Base-by-base conservation (phyloP, 1,140 invertebrate genomes). In the Ectropis grisescens region DNA sequence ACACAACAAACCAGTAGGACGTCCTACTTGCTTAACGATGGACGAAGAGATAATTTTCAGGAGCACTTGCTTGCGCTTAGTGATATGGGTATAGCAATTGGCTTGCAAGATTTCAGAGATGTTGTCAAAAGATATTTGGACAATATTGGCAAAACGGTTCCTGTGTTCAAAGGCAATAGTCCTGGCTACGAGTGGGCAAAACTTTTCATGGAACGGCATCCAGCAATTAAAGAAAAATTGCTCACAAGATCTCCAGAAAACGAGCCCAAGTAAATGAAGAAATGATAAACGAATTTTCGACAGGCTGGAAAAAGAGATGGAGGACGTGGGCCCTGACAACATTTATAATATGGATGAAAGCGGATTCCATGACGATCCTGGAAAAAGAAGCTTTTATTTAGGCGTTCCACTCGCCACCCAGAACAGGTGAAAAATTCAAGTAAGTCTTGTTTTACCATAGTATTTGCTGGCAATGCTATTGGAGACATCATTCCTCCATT, bases 281-380 rank as follows among this genome's bases (percentile, higher is more conserved):
- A 3, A 41, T 16, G 15, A 25, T 41, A 5, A 32, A 47, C 10
- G 11, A 41, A 15, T 41, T 37, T 47, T 42, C 34, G 44, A 47
- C 26, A 29, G 26, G n/a, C 13, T 47, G n/a, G 23, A 34, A 22
- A 10, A 13, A 16, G 45, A 47, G 34, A 3, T 39, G 14, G 8
- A 42, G 10, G 36, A 22, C 34, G 36, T 47, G 5, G 13, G 14
- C 11, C 34, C 45, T 8, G 35, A 38, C n/a, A 47, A 47, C 14
- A 47, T 42, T 7, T 47, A 23, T 32, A 47, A 47, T 27, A 26
- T 47, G n/a, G 36, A 42, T 26, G 46, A 48, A 37, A 36, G 26
- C 9, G 45, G 45, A 7, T 43, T 48, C 15, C 40, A 39, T 29
- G 46, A 48, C 26, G 39, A 48, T 12, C 46, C 46, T n/a, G 25